Evolutionary conservation across 2,797 vertebrate species (phyloP).

Genomic region (Aselliscus stoliczkanus): DNA sequence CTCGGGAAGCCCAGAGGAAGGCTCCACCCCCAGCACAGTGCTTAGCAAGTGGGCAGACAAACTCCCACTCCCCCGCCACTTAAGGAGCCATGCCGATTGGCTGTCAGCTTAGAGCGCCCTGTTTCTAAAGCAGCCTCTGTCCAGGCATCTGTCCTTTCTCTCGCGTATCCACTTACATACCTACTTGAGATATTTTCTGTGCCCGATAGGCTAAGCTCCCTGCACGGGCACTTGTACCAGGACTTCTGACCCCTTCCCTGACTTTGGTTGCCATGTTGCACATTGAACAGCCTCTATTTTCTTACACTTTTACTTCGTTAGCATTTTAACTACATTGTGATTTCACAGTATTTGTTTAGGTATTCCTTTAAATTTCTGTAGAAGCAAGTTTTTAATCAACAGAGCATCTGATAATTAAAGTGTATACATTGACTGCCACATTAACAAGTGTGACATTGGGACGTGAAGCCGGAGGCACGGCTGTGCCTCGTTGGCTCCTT

Average conservation of each 20-base stretch:
- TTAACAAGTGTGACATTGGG: background rate
- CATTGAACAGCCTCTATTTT: rapidly evolving
- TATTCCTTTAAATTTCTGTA: background rate
- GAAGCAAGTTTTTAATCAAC: background rate
- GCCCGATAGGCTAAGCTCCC: rapidly evolving
- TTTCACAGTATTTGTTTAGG: background rate
- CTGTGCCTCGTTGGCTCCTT: no score
- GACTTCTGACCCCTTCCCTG: background rate
- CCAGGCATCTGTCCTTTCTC: background rate
- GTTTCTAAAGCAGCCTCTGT: background rate
- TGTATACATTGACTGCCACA: rapidly evolving
- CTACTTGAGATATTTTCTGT: rapidly evolving
- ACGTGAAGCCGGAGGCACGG: rapidly evolving
- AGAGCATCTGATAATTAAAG: background rate
- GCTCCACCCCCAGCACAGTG: background rate
- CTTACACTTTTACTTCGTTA: background rate
- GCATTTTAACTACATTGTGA: no score
- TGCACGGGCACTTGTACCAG: rapidly evolving
- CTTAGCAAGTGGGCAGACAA: background rate
- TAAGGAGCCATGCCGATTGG: background rate
- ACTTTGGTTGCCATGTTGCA: no score
- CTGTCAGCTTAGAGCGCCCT: background rate
- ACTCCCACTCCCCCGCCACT: no score
- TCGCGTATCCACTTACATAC: rapidly evolving
- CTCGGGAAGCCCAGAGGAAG: background rate